phyloP scores from a whole-genome alignment of 2,797 vertebrate species.

The Argentina silus region DNA sequence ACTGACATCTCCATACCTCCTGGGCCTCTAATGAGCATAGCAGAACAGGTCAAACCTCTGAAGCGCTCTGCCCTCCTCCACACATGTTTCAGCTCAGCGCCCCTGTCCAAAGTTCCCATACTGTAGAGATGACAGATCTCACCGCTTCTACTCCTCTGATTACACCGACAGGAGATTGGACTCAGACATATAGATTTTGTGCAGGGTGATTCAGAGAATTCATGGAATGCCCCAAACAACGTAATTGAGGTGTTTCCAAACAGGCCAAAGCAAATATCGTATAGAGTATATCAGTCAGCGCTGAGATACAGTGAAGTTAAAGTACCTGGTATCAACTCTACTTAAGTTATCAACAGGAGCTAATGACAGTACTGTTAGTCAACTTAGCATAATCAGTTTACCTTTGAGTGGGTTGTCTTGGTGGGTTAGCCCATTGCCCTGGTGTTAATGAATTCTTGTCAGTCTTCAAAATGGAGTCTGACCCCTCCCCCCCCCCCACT shows the following conservation, averaged over 20 bases:
- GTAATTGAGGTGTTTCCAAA: background rate
- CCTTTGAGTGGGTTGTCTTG: background rate
- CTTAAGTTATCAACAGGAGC: background rate
- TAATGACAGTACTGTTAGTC: background rate
- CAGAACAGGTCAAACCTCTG: background rate
- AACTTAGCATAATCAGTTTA: background rate
- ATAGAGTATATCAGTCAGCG: background rate
- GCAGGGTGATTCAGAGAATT: background rate
- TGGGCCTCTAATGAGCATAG: background rate
- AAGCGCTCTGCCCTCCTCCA: background rate
- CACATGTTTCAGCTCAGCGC: background rate
- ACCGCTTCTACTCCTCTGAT: background rate
- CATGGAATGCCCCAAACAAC: background rate
- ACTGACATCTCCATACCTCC: background rate
- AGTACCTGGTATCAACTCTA: background rate
- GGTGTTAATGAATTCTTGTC: background rate
- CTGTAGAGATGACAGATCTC: background rate
- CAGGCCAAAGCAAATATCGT: background rate
- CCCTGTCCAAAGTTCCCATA: conserved; percentile 16
- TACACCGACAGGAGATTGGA: conserved; percentile 16
- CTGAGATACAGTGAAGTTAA: background rate
- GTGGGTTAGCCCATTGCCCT: background rate
- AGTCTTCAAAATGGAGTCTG: conserved; percentile 4
- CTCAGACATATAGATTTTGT: conserved; percentile 11
- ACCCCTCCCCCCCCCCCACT: background rate